Base-by-base conservation (phyloP, 2,888 invertebrate species). In the Steinernema hermaphroditum region DNA sequence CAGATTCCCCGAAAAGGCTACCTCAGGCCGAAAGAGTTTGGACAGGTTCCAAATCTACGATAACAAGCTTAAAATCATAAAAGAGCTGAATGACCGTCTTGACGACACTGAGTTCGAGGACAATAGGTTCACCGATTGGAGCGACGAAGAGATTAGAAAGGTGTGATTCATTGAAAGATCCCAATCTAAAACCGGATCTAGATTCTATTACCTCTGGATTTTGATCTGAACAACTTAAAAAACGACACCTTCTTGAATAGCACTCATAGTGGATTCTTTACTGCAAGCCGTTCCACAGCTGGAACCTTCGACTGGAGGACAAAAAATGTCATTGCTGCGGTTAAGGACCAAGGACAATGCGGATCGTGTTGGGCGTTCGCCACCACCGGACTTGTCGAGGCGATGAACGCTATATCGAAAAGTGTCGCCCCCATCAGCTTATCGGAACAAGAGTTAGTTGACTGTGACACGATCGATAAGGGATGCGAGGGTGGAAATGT, bases 401-500 rank as follows among this genome's bases (percentile, higher is more conserved):
- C 83, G 12, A 82, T 83, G 2, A 86, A 79, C 68, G 81, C 82
- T 14, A 79, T 85, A 68, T 77, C 77, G 22, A 75, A 83, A 62
- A 81, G 81, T 9, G 78, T 80, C 22, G 2, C 54, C 2, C 54
- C 75, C 32, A 41, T 77, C 6, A 73, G 71, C 34, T 74, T 81
- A 43, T 82, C 82, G 14, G 84, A 85, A 72, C 85, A 85, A 72
- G 83, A 85, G 9, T 78, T 85, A 37, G 76, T 85, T 32, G 85
- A 85, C 57, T 85, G 85, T 72, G 80, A 82, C 54, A 83, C 83
- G 77, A 87, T 86, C 37, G 88, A 88, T 79, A 77, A 87, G 74
- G 89, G 88, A 2, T 89, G 88, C 80, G 83, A 87, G 72, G 89
- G 89, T 37, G 89, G 89, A 46, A 84, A 87, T 22, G 88, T 88